Evolutionary conservation across 92 coral and sea anemone genomes (phyloP).

Genomic region (Paragorgia papillata): DNA sequence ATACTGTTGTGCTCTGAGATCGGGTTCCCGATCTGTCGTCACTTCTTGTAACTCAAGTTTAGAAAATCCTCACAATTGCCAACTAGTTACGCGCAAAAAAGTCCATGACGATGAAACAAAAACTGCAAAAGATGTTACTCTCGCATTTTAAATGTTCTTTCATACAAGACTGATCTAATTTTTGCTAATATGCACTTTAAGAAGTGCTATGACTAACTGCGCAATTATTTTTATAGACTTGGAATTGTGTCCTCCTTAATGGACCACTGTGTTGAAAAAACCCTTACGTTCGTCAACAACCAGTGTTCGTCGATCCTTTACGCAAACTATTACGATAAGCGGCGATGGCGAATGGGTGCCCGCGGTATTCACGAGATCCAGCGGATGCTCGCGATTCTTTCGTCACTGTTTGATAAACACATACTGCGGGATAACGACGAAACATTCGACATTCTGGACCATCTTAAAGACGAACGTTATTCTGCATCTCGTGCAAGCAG

Average conservation of each 20-base stretch:
- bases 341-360: constrained; percentile 64
- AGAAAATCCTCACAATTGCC: too few relatives aligned
- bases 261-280: constrained; percentile 86
- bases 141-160: too few relatives aligned
- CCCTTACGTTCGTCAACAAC: constrained; percentile 67
- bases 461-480: constrained; percentile 61
- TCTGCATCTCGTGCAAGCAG: constrained; percentile 67
- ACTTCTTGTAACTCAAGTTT: too few relatives aligned
- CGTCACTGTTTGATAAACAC: constrained; percentile 89
- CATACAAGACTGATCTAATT: too few relatives aligned
- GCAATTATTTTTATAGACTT: constrained; percentile 52
- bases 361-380: constrained; percentile 84
- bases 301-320: constrained; percentile 72
- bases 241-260: constrained; percentile 85
- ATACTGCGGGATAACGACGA: constrained; percentile 91
- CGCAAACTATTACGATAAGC: constrained; percentile 58
- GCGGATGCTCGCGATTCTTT: constrained; percentile 73
- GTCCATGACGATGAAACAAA: too few relatives aligned
- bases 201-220: background rate
- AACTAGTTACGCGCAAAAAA: too few relatives aligned
- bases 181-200: too few relatives aligned
- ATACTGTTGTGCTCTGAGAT: too few relatives aligned
- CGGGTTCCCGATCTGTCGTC: too few relatives aligned
- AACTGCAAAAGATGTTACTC: too few relatives aligned
- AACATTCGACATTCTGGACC: constrained; percentile 56